Evolutionary conservation across 2,113 vertebrate species (phyloP).

Genomic region (Corythornis vintsioides): DNA sequence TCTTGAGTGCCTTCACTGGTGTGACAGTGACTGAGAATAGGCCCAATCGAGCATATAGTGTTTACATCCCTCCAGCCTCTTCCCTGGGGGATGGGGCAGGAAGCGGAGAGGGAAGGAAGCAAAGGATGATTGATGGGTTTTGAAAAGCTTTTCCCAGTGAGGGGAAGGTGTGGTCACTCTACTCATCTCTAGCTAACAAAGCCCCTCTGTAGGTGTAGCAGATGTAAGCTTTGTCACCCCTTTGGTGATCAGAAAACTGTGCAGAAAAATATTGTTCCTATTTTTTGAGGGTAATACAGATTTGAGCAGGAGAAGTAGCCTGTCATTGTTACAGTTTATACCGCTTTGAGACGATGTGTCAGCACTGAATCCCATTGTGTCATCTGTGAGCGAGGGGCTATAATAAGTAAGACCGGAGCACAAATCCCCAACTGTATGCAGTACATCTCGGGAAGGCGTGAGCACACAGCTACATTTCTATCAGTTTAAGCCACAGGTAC

Average conservation of each 20-base stretch:
- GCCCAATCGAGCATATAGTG: background rate
- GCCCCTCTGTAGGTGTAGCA: background rate
- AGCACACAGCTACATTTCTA: background rate
- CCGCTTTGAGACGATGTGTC: background rate
- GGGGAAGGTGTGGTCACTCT: constrained; percentile 20
- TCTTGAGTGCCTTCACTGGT: background rate
- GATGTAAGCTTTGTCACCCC: background rate
- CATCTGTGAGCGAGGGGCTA: background rate
- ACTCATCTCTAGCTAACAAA: constrained; percentile 10
- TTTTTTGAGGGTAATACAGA: background rate
- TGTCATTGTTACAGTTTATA: background rate
- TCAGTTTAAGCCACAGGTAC: constrained; percentile 29
- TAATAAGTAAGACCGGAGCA: background rate
- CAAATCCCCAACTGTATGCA: background rate
- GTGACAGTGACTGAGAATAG: background rate
- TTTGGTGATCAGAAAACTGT: background rate
- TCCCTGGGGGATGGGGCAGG: constrained; percentile 37
- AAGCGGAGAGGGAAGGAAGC: constrained; percentile 45
- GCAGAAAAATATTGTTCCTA: background rate
- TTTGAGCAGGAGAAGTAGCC: background rate
- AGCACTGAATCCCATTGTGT: background rate
- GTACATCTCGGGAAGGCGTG: background rate
- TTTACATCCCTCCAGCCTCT: constrained; percentile 41
- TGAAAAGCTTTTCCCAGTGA: background rate
- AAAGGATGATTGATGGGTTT: constrained; percentile 27